These are phyloP conservation scores for Atlantisia rogersi DNA, from an alignment of 2,113 vertebrate species.

Conservation along the genomic window DNA sequence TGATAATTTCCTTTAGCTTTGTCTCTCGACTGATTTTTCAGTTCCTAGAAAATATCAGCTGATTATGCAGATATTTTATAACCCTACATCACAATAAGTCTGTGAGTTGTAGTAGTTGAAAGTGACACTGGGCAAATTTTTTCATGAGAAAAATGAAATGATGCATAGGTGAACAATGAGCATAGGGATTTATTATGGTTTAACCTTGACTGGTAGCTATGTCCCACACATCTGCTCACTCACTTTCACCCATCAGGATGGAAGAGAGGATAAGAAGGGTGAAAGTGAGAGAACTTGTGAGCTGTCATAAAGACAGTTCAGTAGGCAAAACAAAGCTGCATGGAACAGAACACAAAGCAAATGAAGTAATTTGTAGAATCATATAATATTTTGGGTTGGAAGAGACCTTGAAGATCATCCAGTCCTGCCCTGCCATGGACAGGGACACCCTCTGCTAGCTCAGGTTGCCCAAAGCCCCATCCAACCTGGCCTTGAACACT, in stretches of 20 bases:
- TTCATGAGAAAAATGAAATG: background rate
- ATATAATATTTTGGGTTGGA: too few relatives aligned
- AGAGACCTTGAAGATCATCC: too few relatives aligned
- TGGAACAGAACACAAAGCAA: background rate
- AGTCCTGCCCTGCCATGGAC: too few relatives aligned
- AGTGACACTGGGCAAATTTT: background rate
- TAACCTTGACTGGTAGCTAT: background rate
- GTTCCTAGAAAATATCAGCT: background rate
- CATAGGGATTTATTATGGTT: background rate
- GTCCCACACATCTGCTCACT: accelerated
- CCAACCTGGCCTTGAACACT: too few relatives aligned
- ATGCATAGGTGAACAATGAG: background rate
- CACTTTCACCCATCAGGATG: background rate
- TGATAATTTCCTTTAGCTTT: background rate
- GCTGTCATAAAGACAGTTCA: background rate
- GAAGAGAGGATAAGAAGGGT: background rate
- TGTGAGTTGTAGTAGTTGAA: background rate
- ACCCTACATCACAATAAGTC: background rate
- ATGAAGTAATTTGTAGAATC: background rate
- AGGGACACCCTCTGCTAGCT: too few relatives aligned
- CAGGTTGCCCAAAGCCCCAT: too few relatives aligned
- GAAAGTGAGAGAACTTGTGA: background rate
- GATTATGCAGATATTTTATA: background rate
- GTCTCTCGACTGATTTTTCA: background rate
- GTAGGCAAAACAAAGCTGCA: background rate